Base-by-base conservation (phyloP, 2,797 vertebrate genomes). In the Enteromius viviparus region DNA sequence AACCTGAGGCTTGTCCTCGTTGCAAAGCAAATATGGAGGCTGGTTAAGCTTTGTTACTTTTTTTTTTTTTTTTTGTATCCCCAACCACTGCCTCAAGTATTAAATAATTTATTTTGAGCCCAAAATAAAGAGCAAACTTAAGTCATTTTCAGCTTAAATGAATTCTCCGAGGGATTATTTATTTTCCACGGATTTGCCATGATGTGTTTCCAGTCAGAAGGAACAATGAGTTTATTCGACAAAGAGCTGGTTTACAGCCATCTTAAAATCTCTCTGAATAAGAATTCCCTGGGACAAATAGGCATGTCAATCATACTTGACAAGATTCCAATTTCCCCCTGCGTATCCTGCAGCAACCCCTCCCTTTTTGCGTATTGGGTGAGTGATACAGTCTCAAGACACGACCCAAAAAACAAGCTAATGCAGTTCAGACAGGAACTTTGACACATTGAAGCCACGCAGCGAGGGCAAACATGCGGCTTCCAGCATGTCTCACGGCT, bases 231-330 rank as follows among this genome's bases (percentile, higher is more conserved):
- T 91, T 88, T 37, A 85, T 88, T 91, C 32, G n/a, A 88, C 87
- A 86, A 89, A 90, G 87, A 49, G 84, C 88, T 84, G 90, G 78
- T 92, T 90, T 90, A 91, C 90, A 89, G 89, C 86, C 87, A 84
- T 91, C 88, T 90, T 91, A 89, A 92, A 93, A 92, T 92, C 89
- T 92, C 89, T 70, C 91, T 89, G 91, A 93, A 92, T 93, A 91
- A 91, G 89, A 90, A 91, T 92, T 94, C 92, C 90, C 86, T 85
- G 87, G 91, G 91, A 92, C 89, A 92, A 93, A 93, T 88, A 86
- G 87, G 88, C 86, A 81, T 92, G 93, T 92, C 93, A 93, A 90
- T 94, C 93, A 93, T 90, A 91, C 91, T 92, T 92, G 92, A 94
- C 92, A 92, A 90, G 88, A 92, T 93, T 93, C 92, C 91, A 93